Base-by-base conservation (phyloP, 1,140 invertebrate genomes). In the Calycopis cecrops region DNA sequence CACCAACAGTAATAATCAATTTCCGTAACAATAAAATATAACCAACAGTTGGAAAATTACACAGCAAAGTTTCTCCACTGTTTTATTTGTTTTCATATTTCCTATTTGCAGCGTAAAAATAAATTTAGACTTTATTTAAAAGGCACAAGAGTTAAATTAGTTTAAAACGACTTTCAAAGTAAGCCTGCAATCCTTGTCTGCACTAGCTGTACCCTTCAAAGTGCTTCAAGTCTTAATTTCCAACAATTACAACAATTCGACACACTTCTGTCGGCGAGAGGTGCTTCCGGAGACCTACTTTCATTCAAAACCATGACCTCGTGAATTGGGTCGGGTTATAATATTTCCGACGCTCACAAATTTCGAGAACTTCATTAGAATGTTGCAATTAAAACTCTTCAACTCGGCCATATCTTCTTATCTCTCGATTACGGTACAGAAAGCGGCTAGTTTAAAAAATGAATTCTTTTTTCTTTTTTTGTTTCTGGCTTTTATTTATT, bases 281-380 rank as follows among this genome's bases (percentile, higher is more conserved):
- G 40, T 44, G 17, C 40, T 44, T 16, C 16, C 21, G 21, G 21
- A 28, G 21, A 44, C 40, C 40, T 44, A 44, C 40, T 44, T 44
- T 10, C 14, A 16, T 14, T 16, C 14, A 44, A 44, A 44, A 16
- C 16, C 14, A 44, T 44, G 40, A 44, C 40, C 40, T 44, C 40
- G 40, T 9, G 12, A 37, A n/a, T 37, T 28, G 21, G 21, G 21
- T 28, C 2, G 21, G 21, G 2, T 28, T 28, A 28, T 28, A 28
- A 28, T 28, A 28, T 28, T 28, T 28, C 21, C 21, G 21, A 28
- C 21, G 35, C 9, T 37, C 3, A 9, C 3, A 16, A 9, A 9
- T 44, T 44, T 44, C 40, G 17, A 44, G 14, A 44, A 16, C 40
- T 44, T 44, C 40, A 44, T 16, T 44, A 44, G 40, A 44, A 44